These are phyloP conservation scores for Heliothis subflexa DNA, from an alignment of 1,140 invertebrate species.

Conservation along the genomic window DNA sequence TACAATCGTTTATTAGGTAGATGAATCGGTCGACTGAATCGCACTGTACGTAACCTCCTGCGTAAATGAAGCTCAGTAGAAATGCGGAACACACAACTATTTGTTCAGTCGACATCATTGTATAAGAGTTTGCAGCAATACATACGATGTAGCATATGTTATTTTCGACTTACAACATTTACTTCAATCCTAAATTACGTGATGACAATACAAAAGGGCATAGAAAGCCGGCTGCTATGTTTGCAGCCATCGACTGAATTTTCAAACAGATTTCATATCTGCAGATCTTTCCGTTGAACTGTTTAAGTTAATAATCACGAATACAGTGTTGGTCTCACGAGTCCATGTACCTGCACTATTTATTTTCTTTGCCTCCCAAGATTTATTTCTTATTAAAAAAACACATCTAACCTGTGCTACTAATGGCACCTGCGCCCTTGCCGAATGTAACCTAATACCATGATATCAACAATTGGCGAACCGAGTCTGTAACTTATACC, in stretches of 20 bases:
- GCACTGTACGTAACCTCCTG: constrained; percentile 70
- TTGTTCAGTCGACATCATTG: constrained; percentile 84
- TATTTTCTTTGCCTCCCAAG: not conserved
- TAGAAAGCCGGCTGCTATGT: constrained; percentile 58
- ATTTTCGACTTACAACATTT: constrained; percentile 84
- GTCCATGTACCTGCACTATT: not conserved
- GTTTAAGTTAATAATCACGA: not conserved
- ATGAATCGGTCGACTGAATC: constrained; percentile 62
- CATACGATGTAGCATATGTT: constrained; percentile 79
- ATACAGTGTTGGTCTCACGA: no score
- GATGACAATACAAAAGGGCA: constrained; percentile 72
- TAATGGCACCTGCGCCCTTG: no score
- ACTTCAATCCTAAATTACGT: constrained; percentile 79
- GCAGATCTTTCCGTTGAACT: constrained; percentile 5
- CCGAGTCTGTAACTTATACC: not conserved
- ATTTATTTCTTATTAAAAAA: not conserved
- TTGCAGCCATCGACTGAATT: constrained; percentile 41
- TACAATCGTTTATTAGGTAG: constrained; percentile 54
- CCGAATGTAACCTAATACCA: no score
- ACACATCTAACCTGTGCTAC: no score
- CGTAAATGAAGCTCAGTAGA: constrained; percentile 83
- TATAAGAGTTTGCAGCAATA: constrained; percentile 83
- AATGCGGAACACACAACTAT: constrained; percentile 85
- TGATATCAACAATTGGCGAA: no score
- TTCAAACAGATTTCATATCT: constrained; percentile 43